Evolutionary conservation across 2,797 vertebrate genomes (phyloP), one percentile per base, ranked within the genome.

Genomic region (Sebastes iracundus): DNA sequence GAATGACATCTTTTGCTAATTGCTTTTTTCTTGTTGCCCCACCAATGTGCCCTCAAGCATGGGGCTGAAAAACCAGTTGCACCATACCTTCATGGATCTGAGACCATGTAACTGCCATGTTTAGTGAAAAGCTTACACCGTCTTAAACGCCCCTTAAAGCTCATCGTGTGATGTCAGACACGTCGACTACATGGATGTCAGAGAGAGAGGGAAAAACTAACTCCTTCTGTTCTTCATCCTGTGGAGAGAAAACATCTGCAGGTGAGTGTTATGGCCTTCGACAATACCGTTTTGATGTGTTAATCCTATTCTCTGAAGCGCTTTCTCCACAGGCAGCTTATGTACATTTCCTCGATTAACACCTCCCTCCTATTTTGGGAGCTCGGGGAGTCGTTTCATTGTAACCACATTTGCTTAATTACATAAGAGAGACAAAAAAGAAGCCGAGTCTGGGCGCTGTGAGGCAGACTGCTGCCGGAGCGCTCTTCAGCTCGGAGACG

Each of bases 401-500:
- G 79, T 89, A 90, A 85, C 87, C 61, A 85, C 89, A 91, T 90
- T 92, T 90, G 75, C 74, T 88, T 90, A 92, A 93, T 92, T 89
- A 91, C 87, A 93, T 84, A 73, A 90, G 84, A 91, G 90, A 88
- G 79, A 84, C 80, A 82, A 81, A 84, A 42, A 86, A 82, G 83
- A 70, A 62, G 69, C 16, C 64, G 68, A 64, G 65, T 80, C 84
- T 79, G 72, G 72, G 76, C 8, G 32, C 82, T 61, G 73, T 7
- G 59, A 90, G 83, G 74, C 77, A 81, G 79, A 79, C 84, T 81
- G 80, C 87, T 25, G 62, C 27, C 5, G 42, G 42, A 14, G 81
- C 23, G 58, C 56, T 87, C 84, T 83, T 69, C 53, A 52, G 76
- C 75, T 87, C 10, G 0, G 60, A 87, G 88, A 87, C 61, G 30